Evolutionary conservation across 1,140 invertebrate genomes (phyloP).

Genomic region (Ceratina japonica): DNA sequence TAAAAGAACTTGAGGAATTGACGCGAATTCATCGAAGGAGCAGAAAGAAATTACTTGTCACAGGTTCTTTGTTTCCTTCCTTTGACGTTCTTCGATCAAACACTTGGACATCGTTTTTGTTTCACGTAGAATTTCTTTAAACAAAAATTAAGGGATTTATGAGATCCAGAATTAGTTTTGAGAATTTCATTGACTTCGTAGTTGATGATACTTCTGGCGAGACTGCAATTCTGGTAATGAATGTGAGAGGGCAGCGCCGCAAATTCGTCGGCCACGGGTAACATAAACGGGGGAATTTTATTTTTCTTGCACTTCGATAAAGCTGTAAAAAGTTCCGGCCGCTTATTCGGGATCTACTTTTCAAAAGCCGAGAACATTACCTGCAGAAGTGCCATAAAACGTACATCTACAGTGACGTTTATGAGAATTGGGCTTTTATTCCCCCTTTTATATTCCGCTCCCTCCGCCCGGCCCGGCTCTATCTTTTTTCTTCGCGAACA

Average conservation of each 20-base stretch:
- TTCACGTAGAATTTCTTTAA: too few species aligned
- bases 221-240: background rate
- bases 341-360: conserved; percentile 33
- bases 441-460: conserved; percentile 35
- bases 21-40: background rate
- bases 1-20: conserved; percentile 27
- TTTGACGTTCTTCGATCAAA: conserved; percentile 4
- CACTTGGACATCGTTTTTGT: too few species aligned
- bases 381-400: conserved; percentile 37
- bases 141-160: too few species aligned
- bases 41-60: conserved; percentile 35
- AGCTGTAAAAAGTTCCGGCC: conserved; percentile 36
- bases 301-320: conserved; percentile 42
- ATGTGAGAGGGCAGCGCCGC: background rate
- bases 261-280: background rate
- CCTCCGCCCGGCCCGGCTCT: background rate
- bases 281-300: conserved; percentile 40
- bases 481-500: conserved; percentile 7
- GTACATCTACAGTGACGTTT: conserved; percentile 46
- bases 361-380: conserved; percentile 40
- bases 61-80: conserved; percentile 1
- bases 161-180: too few species aligned
- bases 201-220: too few species aligned
- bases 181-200: too few species aligned
- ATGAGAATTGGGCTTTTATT: conserved; percentile 47